phyloP scores from a whole-genome alignment of 1,140 invertebrate genomes.

The Leptestheria dahalacensis region DNA sequence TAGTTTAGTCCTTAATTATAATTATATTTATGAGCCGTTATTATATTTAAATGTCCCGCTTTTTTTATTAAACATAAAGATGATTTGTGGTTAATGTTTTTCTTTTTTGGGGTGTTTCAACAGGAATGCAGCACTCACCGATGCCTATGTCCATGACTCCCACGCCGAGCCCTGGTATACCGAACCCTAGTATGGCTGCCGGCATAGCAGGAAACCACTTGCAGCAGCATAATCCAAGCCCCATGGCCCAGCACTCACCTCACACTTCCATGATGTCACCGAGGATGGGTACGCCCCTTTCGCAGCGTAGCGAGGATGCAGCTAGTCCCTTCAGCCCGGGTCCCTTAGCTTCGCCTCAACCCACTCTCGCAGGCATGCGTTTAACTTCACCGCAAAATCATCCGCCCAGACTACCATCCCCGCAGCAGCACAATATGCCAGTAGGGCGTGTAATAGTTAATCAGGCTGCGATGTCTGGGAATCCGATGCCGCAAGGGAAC shows the following conservation, averaged over 20 bases:
- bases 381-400: constrained; percentile 20
- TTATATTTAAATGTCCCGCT: too few relatives aligned
- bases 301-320: constrained; percentile 28
- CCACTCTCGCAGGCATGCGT: constrained; percentile 11
- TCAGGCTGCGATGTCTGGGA: neutral
- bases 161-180: neutral
- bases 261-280: constrained; percentile 4
- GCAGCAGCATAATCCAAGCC: neutral
- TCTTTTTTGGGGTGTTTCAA: too few relatives aligned
- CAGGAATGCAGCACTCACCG: neutral
- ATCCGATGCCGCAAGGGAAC: constrained; percentile 17
- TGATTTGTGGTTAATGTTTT: too few relatives aligned
- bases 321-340: constrained; percentile 36
- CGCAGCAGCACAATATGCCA: constrained; percentile 30
- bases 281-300: neutral
- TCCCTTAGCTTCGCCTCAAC: constrained; percentile 14
- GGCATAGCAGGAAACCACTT: neutral
- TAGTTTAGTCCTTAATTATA: too few relatives aligned
- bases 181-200: neutral
- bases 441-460: constrained; percentile 1
- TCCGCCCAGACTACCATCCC: constrained; percentile 35
- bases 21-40: too few relatives aligned
- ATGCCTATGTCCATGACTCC: neutral
- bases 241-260: neutral
- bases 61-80: too few relatives aligned